Percentiles rank a stretch among this genome's conserved stretches.
phyloP scores from a whole-genome alignment of 2,113 vertebrate genomes.

The Azemiops feae region DNA sequence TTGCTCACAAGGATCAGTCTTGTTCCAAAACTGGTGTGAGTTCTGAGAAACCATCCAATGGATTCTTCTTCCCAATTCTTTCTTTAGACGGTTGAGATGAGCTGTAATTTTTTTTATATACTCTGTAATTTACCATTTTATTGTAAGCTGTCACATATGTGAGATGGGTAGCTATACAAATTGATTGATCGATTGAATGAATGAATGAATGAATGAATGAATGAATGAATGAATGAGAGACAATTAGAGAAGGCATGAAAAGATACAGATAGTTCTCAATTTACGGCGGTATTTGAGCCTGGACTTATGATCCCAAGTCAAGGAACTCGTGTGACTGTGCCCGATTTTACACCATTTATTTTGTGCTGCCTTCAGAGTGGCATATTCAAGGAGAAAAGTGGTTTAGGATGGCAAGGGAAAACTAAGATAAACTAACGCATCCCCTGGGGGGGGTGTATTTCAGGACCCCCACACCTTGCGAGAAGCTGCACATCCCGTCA shows the following conservation, averaged over 20 bases:
- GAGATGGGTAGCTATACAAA: background rate
- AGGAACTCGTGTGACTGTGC: background rate
- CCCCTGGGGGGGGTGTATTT: background rate
- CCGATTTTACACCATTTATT: background rate
- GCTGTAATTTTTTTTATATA: background rate
- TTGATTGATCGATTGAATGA: too few relatives aligned
- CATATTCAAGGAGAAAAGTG: background rate
- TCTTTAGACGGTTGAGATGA: background rate
- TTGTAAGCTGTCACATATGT: background rate
- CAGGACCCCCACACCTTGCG: constrained; percentile 78
- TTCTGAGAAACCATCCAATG: background rate
- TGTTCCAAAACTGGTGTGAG: background rate
- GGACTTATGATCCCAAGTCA: background rate
- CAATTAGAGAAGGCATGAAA: background rate
- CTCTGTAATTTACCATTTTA: background rate
- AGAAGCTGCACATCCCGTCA: constrained; percentile 54
- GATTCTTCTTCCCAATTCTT: background rate
- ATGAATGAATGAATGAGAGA: background rate
- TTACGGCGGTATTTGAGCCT: background rate
- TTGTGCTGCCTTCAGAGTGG: background rate
- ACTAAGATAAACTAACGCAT: background rate
- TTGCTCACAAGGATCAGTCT: accelerated
- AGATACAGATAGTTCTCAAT: background rate
- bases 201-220: too few relatives aligned
- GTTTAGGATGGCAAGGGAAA: background rate